Evolutionary conservation across 2,888 invertebrate species (phyloP), one percentile per base, ranked within the genome.

Genomic region (Sphecodes monilicornis): DNA sequence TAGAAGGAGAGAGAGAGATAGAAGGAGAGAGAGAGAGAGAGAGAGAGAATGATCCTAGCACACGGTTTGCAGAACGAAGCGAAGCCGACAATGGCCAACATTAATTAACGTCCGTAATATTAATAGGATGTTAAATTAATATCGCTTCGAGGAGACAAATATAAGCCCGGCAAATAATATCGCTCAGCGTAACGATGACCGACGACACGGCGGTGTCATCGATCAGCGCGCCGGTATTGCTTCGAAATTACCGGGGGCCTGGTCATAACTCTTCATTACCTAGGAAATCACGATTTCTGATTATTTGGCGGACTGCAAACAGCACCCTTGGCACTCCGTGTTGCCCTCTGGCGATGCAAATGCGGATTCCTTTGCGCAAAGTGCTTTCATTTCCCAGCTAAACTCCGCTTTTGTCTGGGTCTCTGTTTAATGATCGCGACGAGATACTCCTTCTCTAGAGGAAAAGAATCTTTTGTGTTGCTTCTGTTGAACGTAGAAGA

Each of bases 51-150:
- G 18, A 50, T 8, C n/a, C 3, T 22, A 50, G 50, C 57, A 72
- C 54, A 43, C 41, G 29, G 64, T 39, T n/a, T 22, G 22, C n/a
- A 10, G n/a, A 43, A 32, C 72, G 73, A 74, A 13, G 11, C 46
- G 69, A 10, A n/a, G 46, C 18, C 22, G 70, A 76, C 72, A 82
- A 74, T 78, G 64, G 57, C 39, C 29, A 39, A 46, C 69, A 32
- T 68, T 57, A 83, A 83, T 84, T 78, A 83, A 71, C 72, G 75
- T 22, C 68, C 41, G 84, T 57, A 39, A 72, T 78, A 83, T 83
- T 78, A 83, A 84, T 84, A 84, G 78, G 64, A 72, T 69, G 78
- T 83, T 84, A 78, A 83, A 83, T 84, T 84, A 84, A 84, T 83
- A 82, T 73, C 74, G 74, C 68, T 70, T 66, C 74, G n/a, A 50